phyloP scores from a whole-genome alignment of 1,140 invertebrate genomes.

The Drosophila pallidifrons region DNA sequence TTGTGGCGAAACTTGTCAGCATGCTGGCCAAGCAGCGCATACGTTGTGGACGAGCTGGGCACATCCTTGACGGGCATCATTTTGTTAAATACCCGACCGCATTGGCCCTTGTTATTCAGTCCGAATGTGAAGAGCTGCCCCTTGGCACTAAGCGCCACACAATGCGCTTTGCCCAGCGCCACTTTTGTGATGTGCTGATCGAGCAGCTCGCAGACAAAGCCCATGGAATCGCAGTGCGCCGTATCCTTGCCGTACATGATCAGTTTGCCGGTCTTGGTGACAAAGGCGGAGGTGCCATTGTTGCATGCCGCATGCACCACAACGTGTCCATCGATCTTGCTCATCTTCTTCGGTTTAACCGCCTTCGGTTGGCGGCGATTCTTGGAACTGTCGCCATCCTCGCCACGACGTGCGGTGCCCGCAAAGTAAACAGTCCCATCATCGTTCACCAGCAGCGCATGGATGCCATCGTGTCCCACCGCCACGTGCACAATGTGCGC shows the following conservation, averaged over 20 bases:
- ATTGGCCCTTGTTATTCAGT: constrained; percentile 99
- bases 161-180: constrained; percentile 97
- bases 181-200: constrained; percentile 93
- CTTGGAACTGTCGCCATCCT: constrained; percentile 96
- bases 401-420: constrained; percentile 95
- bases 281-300: constrained; percentile 96
- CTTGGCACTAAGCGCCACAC: constrained; percentile 93
- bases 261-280: constrained; percentile 94
- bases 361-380: constrained; percentile 94
- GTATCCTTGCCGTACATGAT: constrained; percentile 98
- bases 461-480: constrained; percentile 96
- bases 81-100: constrained; percentile 94
- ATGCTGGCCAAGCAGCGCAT: constrained; percentile 54
- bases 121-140: constrained; percentile 98
- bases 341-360: constrained; percentile 96
- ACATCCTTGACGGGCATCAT: constrained; percentile 86
- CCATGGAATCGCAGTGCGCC: constrained; percentile 92
- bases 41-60: constrained; percentile 66
- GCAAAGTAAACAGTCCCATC: constrained; percentile 95
- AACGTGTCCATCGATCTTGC: constrained; percentile 94
- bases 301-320: constrained; percentile 95
- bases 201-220: constrained; percentile 90
- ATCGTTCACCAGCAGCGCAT: constrained; percentile 94
- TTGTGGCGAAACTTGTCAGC: constrained; percentile 70
- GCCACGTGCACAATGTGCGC: constrained; percentile 92